Base-by-base conservation (phyloP, 2,113 vertebrate species). In the Empidonax traillii region DNA sequence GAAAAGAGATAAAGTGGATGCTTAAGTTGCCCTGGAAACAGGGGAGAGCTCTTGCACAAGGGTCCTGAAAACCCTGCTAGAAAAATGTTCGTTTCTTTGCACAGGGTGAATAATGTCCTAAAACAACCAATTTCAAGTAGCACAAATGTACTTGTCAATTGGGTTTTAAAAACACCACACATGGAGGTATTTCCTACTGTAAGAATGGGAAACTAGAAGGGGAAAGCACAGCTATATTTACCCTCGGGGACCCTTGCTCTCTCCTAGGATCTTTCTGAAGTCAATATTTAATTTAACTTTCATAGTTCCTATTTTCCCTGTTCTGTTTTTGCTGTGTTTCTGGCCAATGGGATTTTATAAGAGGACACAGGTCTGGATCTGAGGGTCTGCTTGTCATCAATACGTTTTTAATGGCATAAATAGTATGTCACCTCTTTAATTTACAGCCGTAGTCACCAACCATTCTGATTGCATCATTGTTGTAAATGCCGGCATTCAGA, bases 241-340 rank as follows among this genome's bases (percentile, higher is more conserved):
- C 88, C 85, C 55, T 92, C 12, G 2, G 31, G 61, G 76, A 56
- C 24, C 28, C 43, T 81, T 67, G 22, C 25, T 89, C 56, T 84
- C 80, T 92, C 88, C 41, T 63, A 68, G 44, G 61, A 74, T 79
- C 28, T 56, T 56, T 72, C 25, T 78, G 65, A 86, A 95, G 85
- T 94, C 94, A 92, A 63, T 89, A 93, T 33, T 90, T 92, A 88
- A 91, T 96, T 92, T 90, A 72, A 68, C 61, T 90, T 82, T 30
- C 61, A 41, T 56, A 20, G 12, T 78, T 69, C 76, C 23, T 87
- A 46, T 94, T 96, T 90, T 46, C 66, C 41, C 35, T 58, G 4
- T 49, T 75, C 77, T 82, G 17, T 68, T 94, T 91, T 55, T 91
- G 12, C 61, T 78, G 69, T 85, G 51, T 85, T 84, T 82, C 69